Percentiles rank a stretch among this genome's conserved stretches.
Evolutionary conservation across 2,113 vertebrate genomes (phyloP).

Genomic region (Aphyosemion australe): DNA sequence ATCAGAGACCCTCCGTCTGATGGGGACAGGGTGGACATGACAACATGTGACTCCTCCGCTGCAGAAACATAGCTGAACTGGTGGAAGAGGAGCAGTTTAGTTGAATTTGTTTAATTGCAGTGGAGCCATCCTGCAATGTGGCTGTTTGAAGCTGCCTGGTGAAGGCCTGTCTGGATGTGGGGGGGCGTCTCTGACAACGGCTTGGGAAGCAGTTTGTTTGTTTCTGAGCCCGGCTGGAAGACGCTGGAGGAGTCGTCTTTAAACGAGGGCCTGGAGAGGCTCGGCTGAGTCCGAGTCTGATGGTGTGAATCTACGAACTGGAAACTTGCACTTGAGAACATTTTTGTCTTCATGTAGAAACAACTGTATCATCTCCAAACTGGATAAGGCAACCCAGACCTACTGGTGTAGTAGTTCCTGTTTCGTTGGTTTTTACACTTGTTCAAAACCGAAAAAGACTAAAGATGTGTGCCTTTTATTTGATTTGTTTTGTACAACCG

Average conservation of each 20-base stretch:
- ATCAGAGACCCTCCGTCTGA: conserved; percentile 31
- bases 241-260: conserved; percentile 43
- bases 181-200: conserved; percentile 42
- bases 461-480: conserved; percentile 84
- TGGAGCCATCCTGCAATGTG: conserved; percentile 77
- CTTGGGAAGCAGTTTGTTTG: conserved; percentile 63
- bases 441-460: conserved; percentile 70
- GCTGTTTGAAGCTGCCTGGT: conserved; percentile 63
- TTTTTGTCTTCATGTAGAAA: conserved; percentile 46
- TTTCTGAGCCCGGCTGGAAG: conserved; percentile 41
- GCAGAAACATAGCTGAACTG: conserved; percentile 63
- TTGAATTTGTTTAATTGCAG: conserved; percentile 68
- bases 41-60: conserved; percentile 49
- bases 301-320: conserved; percentile 30
- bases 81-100: conserved; percentile 15
- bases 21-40: conserved; percentile 34
- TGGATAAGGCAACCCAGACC: conserved; percentile 60
- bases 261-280: conserved; percentile 40
- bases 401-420: conserved; percentile 78
- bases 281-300: conserved; percentile 22
- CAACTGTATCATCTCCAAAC: conserved; percentile 30
- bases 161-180: conserved; percentile 54
- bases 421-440: conserved; percentile 66
- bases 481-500: conserved; percentile 70
- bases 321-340: conserved; percentile 70